Evolutionary conservation across 2,888 invertebrate genomes (phyloP).

Genomic region (Pollenia angustigena): DNA sequence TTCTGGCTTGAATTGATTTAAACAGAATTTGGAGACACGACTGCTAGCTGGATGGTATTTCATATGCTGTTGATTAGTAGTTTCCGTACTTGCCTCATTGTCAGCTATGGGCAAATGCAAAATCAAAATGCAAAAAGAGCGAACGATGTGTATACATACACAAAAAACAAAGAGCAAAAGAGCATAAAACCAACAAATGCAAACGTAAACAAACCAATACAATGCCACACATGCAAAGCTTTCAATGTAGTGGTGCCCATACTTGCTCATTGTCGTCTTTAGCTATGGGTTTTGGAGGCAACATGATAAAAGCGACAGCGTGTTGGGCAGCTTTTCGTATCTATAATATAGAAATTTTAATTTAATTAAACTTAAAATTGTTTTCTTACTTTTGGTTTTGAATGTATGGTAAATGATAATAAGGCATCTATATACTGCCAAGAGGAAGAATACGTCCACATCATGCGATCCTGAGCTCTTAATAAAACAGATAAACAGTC

Average conservation of each 20-base stretch:
- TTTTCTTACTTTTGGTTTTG: slow-evolving; percentile 91
- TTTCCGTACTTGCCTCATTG: slow-evolving; percentile 78
- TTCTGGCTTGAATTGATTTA: slow-evolving; percentile 89
- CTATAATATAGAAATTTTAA: slow-evolving; percentile 81
- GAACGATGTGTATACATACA: too few relatives aligned
- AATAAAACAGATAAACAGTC: slow-evolving; percentile 91
- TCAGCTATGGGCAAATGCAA: too few relatives aligned
- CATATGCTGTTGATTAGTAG: slow-evolving; percentile 71
- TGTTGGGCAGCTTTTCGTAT: slow-evolving; percentile 95
- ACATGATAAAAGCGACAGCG: slow-evolving; percentile 89
- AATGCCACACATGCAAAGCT: too few relatives aligned
- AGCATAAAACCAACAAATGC: too few relatives aligned
- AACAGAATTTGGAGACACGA: slow-evolving; percentile 88
- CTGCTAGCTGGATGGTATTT: slow-evolving; percentile 85
- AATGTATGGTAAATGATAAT: slow-evolving; percentile 91
- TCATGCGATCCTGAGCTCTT: slow-evolving; percentile 90
- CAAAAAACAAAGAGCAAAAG: too few relatives aligned
- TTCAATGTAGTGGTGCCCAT: too few relatives aligned
- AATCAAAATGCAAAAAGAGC: too few relatives aligned
- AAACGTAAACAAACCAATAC: too few relatives aligned
- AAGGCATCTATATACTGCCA: slow-evolving; percentile 90
- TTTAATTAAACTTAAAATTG: background rate
- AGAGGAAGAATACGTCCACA: slow-evolving; percentile 90
- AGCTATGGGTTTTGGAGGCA: slow-evolving; percentile 79
- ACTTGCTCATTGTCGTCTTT: slow-evolving; percentile 84